Conservation (phyloP, 2,888 invertebrate genomes). For the Criorhina ranunculi region DNA sequence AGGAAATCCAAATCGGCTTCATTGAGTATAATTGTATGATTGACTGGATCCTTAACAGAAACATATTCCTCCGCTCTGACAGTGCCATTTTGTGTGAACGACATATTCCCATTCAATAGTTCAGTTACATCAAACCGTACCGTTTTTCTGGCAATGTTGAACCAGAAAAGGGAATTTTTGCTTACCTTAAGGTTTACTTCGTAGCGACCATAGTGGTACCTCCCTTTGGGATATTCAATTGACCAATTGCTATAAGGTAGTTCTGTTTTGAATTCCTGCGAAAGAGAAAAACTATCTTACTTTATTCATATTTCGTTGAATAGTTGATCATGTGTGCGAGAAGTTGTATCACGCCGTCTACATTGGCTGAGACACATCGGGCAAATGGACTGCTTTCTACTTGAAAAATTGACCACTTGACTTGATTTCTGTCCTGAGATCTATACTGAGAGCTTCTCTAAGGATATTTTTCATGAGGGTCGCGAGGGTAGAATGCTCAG, state of each 20-base stretch:
- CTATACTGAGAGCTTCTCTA: too few relatives aligned
- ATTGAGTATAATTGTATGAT: constrained; percentile 87
- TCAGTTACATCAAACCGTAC: constrained; percentile 85
- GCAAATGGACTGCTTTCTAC: too few relatives aligned
- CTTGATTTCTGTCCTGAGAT: too few relatives aligned
- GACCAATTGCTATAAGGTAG: constrained; percentile 87
- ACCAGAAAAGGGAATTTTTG: constrained; percentile 81
- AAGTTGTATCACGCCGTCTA: too few relatives aligned
- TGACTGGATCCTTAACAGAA: constrained; percentile 87
- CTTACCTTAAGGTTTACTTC: constrained; percentile 86
- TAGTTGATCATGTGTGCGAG: too few relatives aligned
- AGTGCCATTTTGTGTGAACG: constrained; percentile 87
- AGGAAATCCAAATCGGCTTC: constrained; percentile 88
- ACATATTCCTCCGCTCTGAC: constrained; percentile 87
- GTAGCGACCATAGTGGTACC: constrained; percentile 86
- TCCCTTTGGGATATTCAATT: constrained; percentile 86
- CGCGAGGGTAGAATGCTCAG: too few relatives aligned
- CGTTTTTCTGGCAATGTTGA: constrained; percentile 83
- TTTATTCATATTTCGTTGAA: too few relatives aligned
- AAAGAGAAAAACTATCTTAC: background rate
- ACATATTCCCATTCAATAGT: constrained; percentile 88
- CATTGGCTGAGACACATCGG: too few relatives aligned
- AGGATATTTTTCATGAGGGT: too few relatives aligned
- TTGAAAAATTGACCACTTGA: too few relatives aligned
- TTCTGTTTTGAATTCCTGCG: constrained; percentile 82